Evolutionary conservation across 2,888 invertebrate genomes (phyloP), one percentile per base, ranked within the genome.

Genomic region (Siphlonurus alternatus): DNA sequence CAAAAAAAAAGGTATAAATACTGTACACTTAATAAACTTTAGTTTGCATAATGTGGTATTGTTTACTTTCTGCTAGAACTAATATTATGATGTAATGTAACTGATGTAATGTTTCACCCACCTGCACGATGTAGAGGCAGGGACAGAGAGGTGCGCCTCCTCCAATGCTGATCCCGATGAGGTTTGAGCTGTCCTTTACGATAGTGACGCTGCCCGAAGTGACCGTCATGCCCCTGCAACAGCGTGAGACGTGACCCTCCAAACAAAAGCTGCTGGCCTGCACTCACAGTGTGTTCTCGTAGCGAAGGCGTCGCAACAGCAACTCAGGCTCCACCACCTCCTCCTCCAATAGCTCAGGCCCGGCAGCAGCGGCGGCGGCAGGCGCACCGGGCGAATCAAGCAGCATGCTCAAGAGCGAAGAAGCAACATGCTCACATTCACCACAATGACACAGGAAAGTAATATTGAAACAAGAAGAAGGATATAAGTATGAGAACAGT

Each of bases 81-180:
- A 53, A 53, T 53, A 53, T 53, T 15, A 53, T 53, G 15, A 53
- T 15, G 53, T n/a, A n/a, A n/a, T n/a, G n/a, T n/a, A n/a, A n/a
- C n/a, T n/a, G n/a, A n/a, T n/a, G n/a, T n/a, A n/a, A n/a, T n/a
- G n/a, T n/a, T n/a, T n/a, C n/a, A n/a, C n/a, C n/a, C n/a, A 90
- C 88, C 83, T 99, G 98, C 0, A 99, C 98, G 67, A 99, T 94
- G 74, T 99, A 99, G 2, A 99, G 81, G 74, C 98, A 99, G 0
- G 98, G 98, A 71, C 99, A 99, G 63, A 90, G 76, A 2, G 98
- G 89, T 23, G 93, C 90, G 53, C 96, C 96, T 1, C 98, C 98
- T 0, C 98, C 98, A 67, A 99, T 98, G 73, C 95, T 96, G 70
- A 99, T 97, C 0, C 99, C 99, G 68, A 99, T 96, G 25, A 99